Base-by-base conservation (phyloP, 1,140 invertebrate genomes). In the Sesamia nonagrioides region DNA sequence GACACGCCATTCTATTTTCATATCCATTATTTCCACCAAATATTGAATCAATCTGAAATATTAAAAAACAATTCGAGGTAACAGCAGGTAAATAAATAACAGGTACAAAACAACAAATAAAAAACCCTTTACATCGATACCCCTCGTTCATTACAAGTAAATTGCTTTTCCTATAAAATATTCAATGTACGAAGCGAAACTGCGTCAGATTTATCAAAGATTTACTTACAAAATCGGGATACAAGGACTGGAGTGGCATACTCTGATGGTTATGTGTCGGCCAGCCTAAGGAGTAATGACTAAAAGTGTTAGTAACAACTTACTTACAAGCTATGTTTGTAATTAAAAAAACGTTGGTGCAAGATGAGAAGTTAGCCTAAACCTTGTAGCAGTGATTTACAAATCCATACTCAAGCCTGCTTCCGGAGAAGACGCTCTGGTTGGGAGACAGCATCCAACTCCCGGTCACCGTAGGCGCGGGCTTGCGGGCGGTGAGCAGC, bases 131-230 rank as follows among this genome's bases (percentile, higher is more conserved):
- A 11, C 60, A 58, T 58, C 8, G 35, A 42, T 63, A 63, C 17
- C 17, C 17, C n/a, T 17, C 60, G 37, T 63, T 27, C 37, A 42
- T 63, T 63, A 63, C 9, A 17, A 40, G 37, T 40, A 63, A 63
- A 63, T 63, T 63, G 37, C n/a, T 63, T 63, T 63, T 21, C 6
- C 2, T 37, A 63, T 42, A 42, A 63, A 42, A 63, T 63, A 42
- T 63, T 63, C 35, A 42, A 18, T 63, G 7, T 40, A 8, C 37
- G 9, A 4, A 37, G 27, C 0, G 42, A 40, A 42, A 42, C 35
- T 42, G 60, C 37, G 60, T 42, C n/a, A 37, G 13, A 40, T 42
- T 63, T 15, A 63, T 63, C 42, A 9, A 63, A 63, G 40, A n/a
- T 63, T 63, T 18, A 63, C 37, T 18, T 18, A n/a, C 33, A 42